phyloP scores from a whole-genome alignment of 23 tunicate genomes.

The Diplosoma virens region DNA sequence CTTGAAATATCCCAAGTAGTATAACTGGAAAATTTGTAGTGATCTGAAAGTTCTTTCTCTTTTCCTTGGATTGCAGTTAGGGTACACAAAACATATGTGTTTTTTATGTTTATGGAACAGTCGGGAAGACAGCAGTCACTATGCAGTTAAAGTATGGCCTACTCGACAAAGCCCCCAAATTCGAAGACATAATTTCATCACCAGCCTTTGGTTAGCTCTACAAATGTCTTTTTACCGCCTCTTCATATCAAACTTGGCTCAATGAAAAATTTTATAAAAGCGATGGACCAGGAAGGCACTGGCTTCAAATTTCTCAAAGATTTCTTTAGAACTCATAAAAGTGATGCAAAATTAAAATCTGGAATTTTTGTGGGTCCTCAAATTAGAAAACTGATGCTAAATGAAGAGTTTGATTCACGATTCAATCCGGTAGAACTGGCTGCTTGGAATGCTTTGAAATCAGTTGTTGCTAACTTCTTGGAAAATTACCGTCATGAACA shows the following conservation, averaged over 20 bases:
- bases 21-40: constrained; percentile 37
- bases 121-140: constrained; percentile 52
- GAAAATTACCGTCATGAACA: constrained; percentile 3
- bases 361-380: background rate
- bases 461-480: no score
- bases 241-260: constrained; percentile 21
- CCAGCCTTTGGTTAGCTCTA: constrained; percentile 16
- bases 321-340: no score
- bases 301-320: constrained; percentile 23
- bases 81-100: constrained; percentile 38
- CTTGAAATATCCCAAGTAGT: constrained; percentile 4
- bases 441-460: no score
- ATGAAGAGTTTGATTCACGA: background rate
- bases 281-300: constrained; percentile 11
- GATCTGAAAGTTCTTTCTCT: constrained; percentile 38
- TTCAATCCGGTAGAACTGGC: background rate
- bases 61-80: constrained; percentile 33
- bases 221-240: constrained; percentile 13
- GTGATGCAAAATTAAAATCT: background rate
- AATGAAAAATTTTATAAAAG: constrained; percentile 37
- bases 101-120: constrained; percentile 40
- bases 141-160: constrained; percentile 47
- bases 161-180: constrained; percentile 19
- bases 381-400: no score
- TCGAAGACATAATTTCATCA: constrained; percentile 30